Percentiles rank a stretch among this genome's conserved stretches.
Evolutionary conservation across 1,140 invertebrate species (phyloP).

Genomic region (Bombus confusus): DNA sequence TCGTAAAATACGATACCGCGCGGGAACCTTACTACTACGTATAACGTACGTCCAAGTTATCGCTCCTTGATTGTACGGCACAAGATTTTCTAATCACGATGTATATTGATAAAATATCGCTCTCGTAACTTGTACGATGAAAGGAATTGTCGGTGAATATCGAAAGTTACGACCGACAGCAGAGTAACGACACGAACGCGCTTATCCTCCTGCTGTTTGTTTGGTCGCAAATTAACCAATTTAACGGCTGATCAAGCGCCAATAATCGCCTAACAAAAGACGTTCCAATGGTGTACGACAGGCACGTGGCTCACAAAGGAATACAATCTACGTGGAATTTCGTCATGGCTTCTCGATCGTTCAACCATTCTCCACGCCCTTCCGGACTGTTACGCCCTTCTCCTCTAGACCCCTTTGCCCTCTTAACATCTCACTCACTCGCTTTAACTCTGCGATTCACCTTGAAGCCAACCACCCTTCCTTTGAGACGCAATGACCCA

Average conservation of each 20-base stretch:
- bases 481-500: slow-evolving; percentile 69
- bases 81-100: neutral
- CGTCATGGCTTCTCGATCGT: slow-evolving; percentile 55
- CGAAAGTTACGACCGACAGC: neutral
- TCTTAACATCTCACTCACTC: slow-evolving; percentile 31
- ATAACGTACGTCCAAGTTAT: neutral
- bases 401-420: slow-evolving; percentile 22
- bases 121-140: neutral
- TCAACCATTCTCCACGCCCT: slow-evolving; percentile 36
- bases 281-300: neutral
- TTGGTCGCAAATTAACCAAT: slow-evolving; percentile 22
- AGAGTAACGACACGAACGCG: neutral
- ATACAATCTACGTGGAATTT: slow-evolving; percentile 59
- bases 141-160: neutral
- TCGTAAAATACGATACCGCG: slow-evolving; percentile 31
- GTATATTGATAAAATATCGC: neutral
- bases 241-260: slow-evolving; percentile 13
- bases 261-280: neutral
- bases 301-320: slow-evolving; percentile 51
- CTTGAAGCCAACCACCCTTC: slow-evolving; percentile 48
- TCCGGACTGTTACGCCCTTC: slow-evolving; percentile 39
- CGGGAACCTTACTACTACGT: neutral
- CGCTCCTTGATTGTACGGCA: neutral
- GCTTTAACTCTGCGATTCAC: slow-evolving; percentile 49
- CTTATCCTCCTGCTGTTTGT: neutral